phyloP scores from a whole-genome alignment of 2,113 vertebrate species.

The Patagioenas fasciata region DNA sequence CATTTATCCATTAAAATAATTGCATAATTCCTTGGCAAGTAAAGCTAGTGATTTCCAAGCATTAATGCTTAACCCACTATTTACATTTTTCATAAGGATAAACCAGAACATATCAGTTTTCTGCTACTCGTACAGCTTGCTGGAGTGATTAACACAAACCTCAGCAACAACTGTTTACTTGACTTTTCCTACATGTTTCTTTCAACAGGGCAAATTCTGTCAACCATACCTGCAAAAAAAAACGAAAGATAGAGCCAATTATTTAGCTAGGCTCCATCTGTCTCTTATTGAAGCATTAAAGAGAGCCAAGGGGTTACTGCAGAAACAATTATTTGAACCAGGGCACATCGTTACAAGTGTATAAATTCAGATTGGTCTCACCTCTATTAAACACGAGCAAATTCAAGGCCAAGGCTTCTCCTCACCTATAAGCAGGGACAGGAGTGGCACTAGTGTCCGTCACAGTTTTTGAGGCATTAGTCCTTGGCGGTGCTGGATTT shows the following conservation, averaged over 20 bases:
- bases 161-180: background rate
- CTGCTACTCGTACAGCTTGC: background rate
- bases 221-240: background rate
- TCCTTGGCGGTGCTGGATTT: background rate
- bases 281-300: background rate
- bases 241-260: background rate
- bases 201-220: background rate
- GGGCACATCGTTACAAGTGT: background rate
- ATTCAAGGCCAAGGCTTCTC: background rate
- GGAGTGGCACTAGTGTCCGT: background rate
- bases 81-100: background rate
- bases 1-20: background rate
- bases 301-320: background rate
- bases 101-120: background rate
- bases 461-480: background rate
- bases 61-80: background rate
- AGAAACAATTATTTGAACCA: background rate
- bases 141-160: background rate
- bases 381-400: background rate
- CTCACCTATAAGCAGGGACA: background rate
- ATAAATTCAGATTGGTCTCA: background rate
- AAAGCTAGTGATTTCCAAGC: background rate
- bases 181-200: background rate
- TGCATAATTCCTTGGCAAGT: background rate
- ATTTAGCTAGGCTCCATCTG: background rate